Evolutionary conservation across 2,797 vertebrate species (phyloP).

Genomic region (Gymnoscopelus microlampas): DNA sequence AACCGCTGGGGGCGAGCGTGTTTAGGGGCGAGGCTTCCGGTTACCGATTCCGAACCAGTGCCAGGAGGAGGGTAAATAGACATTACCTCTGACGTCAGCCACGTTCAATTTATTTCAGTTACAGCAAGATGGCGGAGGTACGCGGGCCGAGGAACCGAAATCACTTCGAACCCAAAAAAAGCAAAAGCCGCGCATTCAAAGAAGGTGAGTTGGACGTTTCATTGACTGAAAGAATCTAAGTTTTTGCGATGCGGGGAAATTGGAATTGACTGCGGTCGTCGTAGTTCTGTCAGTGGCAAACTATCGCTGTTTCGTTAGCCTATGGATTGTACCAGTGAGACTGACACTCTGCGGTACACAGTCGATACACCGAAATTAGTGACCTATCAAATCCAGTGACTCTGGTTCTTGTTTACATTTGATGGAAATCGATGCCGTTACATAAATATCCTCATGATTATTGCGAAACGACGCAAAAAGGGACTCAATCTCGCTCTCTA

Average conservation of each 20-base stretch:
- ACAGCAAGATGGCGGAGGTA: conserved; percentile 95
- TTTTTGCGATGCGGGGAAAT: fast-evolving
- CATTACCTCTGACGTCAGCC: conserved; percentile 75
- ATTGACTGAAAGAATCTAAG: background rate
- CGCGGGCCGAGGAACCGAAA: conserved; percentile 79
- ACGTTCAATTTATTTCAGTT: conserved; percentile 83
- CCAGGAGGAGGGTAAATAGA: conserved; percentile 30
- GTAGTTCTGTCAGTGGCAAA: conserved; percentile 37
- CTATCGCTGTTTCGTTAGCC: conserved; percentile 59
- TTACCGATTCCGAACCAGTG: too few species aligned
- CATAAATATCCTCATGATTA: too few species aligned
- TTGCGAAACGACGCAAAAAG: too few species aligned
- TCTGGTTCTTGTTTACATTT: too few species aligned
- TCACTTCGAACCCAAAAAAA: conserved; percentile 70
- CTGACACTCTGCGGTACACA: too few species aligned
- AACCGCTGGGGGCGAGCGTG: too few species aligned
- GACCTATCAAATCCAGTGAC: too few species aligned
- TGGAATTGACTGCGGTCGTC: background rate
- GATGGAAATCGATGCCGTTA: too few species aligned
- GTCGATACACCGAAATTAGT: too few species aligned
- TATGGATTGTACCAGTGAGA: too few species aligned
- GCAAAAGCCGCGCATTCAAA: conserved; percentile 56
- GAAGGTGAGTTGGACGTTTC: conserved; percentile 72
- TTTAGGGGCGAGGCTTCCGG: too few species aligned
- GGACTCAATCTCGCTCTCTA: too few species aligned